Base-by-base conservation (phyloP, 2,888 invertebrate genomes). In the Lepidonotus clava region DNA sequence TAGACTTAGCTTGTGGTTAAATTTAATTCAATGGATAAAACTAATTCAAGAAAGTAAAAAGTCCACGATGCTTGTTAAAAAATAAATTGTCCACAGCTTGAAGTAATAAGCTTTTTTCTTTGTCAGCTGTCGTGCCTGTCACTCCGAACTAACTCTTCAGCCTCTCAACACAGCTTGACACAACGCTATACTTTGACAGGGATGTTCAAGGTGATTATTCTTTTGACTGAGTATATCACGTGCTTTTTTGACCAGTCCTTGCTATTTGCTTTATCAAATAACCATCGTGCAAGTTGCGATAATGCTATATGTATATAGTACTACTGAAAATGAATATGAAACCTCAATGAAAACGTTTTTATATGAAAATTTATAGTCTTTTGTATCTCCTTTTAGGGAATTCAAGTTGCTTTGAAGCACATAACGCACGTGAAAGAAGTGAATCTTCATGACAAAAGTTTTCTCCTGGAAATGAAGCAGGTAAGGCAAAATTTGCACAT, bases 401-500 rank as follows among this genome's bases (percentile, higher is more conserved):
- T 84, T 14, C 24, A 51, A 1, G 77, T 87, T 40, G 87, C 87
- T 11, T 18, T 87, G 32, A 85, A 84, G 28, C 40, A 21, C 6
- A 53, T 85, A 4, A 8, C 28, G 14, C 85, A 84, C 76, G 34
- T 87, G 24, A 71, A 71, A 28, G 28, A 36, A n/a, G 76, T 87
- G 28, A 38, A 87, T 34, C 28, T 87, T 0, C 46, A 24, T 24
- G 77, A 87, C 46, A 41, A 46, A n/a, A 4, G 1, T 24, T 87
- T 87, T 18, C 61, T 87, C 24, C n/a, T 46, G 41, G 84, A 84
- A 32, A 84, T 87, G 85, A 87, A 84, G n/a, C 46, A 71, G 76
- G 87, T 87, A 8, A 32, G 71, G 36, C 14, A 66, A 11, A 66
- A 66, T 14, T 21, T 14, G n/a, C n/a, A n/a, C n/a, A n/a, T n/a